Evolutionary conservation across 23 tunicate genomes (phyloP).

Genomic region (Botrylloides violaceus): DNA sequence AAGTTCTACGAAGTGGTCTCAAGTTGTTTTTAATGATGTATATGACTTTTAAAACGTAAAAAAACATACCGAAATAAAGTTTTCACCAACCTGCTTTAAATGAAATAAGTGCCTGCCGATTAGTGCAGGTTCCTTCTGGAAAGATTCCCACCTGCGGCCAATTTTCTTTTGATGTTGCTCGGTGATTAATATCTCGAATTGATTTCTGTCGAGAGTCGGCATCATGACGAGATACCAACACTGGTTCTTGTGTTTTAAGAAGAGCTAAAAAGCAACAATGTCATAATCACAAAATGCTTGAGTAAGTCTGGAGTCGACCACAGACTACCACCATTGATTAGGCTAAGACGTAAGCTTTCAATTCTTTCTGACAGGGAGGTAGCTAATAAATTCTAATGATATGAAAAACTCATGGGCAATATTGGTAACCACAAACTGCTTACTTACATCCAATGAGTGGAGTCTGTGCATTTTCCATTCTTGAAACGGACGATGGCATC

Average conservation of each 20-base stretch:
- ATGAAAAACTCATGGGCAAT: no score
- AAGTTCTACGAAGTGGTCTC: not conserved
- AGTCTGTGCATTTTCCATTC: constrained; percentile 34
- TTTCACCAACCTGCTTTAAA: constrained; percentile 40
- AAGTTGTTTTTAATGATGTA: not conserved
- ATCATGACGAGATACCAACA: constrained; percentile 50
- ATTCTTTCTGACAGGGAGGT: no score
- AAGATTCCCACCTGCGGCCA: constrained; percentile 85
- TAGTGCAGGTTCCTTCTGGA: constrained; percentile 95
- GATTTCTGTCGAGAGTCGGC: constrained; percentile 38
- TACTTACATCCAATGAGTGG: constrained; percentile 40
- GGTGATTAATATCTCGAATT: constrained; percentile 27
- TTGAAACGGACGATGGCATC: constrained; percentile 42
- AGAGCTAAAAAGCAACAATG: no score
- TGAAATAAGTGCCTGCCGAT: constrained; percentile 64
- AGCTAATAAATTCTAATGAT: no score
- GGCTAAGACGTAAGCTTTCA: no score
- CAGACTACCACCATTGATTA: no score
- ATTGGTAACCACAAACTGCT: no score
- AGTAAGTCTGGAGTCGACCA: no score
- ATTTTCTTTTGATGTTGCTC: constrained; percentile 19
- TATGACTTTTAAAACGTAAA: no score
- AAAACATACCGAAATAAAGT: not conserved
- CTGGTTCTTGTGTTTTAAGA: constrained; percentile 67
- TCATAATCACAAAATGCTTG: no score